Conservation (phyloP, 1,140 invertebrate genomes). For the Planococcus citri region DNA sequence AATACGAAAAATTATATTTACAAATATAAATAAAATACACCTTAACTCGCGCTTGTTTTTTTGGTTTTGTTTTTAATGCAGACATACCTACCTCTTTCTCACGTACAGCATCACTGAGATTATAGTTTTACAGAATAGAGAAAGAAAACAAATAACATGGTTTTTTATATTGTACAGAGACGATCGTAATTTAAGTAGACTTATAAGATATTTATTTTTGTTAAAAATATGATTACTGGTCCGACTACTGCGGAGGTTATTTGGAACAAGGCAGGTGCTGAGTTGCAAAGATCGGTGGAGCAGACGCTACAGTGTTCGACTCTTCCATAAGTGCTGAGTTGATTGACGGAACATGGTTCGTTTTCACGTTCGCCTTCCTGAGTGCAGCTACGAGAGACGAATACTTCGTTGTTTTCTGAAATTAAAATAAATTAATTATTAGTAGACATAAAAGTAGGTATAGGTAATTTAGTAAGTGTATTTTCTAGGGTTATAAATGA, state of each 20-base stretch:
- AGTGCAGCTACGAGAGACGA: not conserved
- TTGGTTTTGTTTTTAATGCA: too few species aligned
- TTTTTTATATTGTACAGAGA: not conserved
- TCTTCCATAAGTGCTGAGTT: not conserved
- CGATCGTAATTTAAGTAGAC: not conserved
- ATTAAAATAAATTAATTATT: not conserved
- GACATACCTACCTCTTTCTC: too few species aligned
- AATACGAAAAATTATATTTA: not conserved
- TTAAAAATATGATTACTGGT: not conserved
- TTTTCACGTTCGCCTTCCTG: not conserved
- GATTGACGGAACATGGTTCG: not conserved
- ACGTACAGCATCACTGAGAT: too few species aligned
- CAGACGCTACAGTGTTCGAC: conserved; percentile 5
- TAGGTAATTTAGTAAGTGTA: too few species aligned
- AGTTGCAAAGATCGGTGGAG: not conserved
- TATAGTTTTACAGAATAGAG: not conserved
- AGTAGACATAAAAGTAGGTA: too few species aligned
- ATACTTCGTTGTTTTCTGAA: conserved; percentile 2
- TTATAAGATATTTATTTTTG: conserved; percentile 12
- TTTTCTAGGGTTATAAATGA: too few species aligned
- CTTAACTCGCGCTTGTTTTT: not conserved
- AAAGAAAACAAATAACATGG: not conserved
- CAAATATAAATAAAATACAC: conserved; percentile 7
- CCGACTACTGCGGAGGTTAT: not conserved
- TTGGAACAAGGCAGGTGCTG: not conserved